These are phyloP conservation scores for Valencia hispanica DNA, from an alignment of 2,797 vertebrate genomes.

Conservation along the genomic window DNA sequence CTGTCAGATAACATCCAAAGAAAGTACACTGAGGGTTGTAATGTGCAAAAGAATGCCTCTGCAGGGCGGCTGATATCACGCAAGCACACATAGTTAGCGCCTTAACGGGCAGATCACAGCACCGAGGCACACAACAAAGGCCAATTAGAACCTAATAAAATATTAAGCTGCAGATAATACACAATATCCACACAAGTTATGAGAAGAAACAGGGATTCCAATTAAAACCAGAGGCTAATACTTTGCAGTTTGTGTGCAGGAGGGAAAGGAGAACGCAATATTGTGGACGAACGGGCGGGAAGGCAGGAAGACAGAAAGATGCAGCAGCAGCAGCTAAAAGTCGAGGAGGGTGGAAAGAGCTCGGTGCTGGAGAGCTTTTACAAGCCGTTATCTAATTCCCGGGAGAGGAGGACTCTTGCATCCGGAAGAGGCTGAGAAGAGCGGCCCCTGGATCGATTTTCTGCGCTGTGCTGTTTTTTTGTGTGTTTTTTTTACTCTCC, in stretches of 20 bases:
- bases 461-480: constrained; percentile 59
- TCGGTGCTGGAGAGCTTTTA: constrained; percentile 74
- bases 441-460: constrained; percentile 77
- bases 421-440: constrained; percentile 77
- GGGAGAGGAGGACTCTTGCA: constrained; percentile 75
- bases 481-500: neutral
- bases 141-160: constrained; percentile 76
- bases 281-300: constrained; percentile 36
- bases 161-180: constrained; percentile 74
- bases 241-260: constrained; percentile 47
- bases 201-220: constrained; percentile 52
- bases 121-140: constrained; percentile 64
- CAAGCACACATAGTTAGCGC: constrained; percentile 10
- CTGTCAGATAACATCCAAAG: too few species aligned
- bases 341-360: constrained; percentile 45
- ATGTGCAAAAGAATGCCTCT: neutral
- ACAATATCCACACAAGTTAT: constrained; percentile 65
- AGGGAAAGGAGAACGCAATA: constrained; percentile 60
- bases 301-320: constrained; percentile 50
- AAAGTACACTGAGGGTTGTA: neutral
- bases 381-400: constrained; percentile 80
- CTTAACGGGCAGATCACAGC: constrained; percentile 54
- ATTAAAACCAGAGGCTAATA: constrained; percentile 64
- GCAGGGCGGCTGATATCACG: neutral
- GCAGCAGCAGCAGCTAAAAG: constrained; percentile 53